Evolutionary conservation across 1,140 invertebrate species (phyloP), one percentile per base, ranked within the genome.

Genomic region (Pseudomyrmex gracilis): DNA sequence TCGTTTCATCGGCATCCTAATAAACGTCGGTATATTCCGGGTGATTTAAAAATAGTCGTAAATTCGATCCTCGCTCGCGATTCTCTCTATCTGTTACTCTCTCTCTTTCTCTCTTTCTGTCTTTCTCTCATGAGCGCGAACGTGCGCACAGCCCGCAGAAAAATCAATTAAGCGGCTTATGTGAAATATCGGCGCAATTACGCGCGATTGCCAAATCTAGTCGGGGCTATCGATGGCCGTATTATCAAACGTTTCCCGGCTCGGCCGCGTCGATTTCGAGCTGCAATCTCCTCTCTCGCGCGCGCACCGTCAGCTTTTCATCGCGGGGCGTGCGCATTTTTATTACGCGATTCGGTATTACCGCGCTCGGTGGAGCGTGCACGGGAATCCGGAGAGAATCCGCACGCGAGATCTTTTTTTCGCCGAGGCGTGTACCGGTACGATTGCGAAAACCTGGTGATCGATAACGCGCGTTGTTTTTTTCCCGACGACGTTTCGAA

Each of bases 151-250:
- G 67, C 12, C 78, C 67, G 64, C 82, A 83, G 77, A 90, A 91
- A 92, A 91, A 92, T 90, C 91, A 91, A 92, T 92, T 92, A 91
- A 92, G 82, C 89, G 89, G 90, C 87, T 90, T 89, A 90, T 87
- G 86, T 91, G 89, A 92, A 89, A 90, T 92, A 92, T 92, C 83
- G 90, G 55, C 70, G 88, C 90, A 92, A 92, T 91, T 91, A 92
- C 87, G 87, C 55, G 57, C 89, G 85, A 91, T 91, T 90, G 86
- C 90, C 87, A 90, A 92, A 92, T 91, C 87, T 88, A 90, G 84
- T 83, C 77, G 74, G 61, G 34, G 70, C 73, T 87, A 90, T 90
- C 90, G 89, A 90, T 90, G 80, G 82, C 74, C 87, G 84, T 82
- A 90, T 91, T 91, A 90, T 91, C 88, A 82, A 87, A 73, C 83